Conservation (phyloP, 2,888 invertebrate genomes). For the Eilema griseolum region DNA sequence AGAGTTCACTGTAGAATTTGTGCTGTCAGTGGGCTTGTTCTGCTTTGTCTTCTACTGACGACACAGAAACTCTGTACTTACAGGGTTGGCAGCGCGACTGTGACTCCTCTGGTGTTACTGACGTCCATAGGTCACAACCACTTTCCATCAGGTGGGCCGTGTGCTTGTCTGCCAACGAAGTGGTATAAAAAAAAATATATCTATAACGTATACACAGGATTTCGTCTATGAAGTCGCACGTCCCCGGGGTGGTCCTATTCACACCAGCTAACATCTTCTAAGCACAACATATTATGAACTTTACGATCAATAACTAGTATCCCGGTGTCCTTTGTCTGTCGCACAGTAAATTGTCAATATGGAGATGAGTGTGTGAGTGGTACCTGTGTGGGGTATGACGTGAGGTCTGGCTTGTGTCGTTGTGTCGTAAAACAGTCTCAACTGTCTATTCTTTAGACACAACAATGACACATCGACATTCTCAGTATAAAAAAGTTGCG, state of each 20-base stretch:
- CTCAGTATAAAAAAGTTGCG: background rate
- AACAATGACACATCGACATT: conserved; percentile 22
- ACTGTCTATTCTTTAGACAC: conserved; percentile 19
- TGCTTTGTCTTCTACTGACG: no score
- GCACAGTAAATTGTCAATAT: conserved; percentile 8
- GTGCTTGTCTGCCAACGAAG: no score
- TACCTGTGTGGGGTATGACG: background rate
- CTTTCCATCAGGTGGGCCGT: no score
- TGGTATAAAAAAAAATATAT: no score
- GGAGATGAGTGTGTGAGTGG: conserved; percentile 3
- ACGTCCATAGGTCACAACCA: no score
- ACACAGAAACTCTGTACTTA: no score
- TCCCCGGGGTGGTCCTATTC: background rate
- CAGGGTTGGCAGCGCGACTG: no score
- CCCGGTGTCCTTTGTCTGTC: background rate
- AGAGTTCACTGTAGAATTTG: no score
- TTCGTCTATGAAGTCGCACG: background rate
- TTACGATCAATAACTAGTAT: background rate
- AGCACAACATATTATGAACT: background rate
- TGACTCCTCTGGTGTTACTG: no score
- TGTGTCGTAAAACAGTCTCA: conserved; percentile 17
- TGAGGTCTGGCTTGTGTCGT: background rate
- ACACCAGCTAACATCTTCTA: background rate
- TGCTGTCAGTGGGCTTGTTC: no score
- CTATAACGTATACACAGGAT: background rate